Base-by-base conservation (phyloP, 2,797 vertebrate species). In the Xenentodon cancila region DNA sequence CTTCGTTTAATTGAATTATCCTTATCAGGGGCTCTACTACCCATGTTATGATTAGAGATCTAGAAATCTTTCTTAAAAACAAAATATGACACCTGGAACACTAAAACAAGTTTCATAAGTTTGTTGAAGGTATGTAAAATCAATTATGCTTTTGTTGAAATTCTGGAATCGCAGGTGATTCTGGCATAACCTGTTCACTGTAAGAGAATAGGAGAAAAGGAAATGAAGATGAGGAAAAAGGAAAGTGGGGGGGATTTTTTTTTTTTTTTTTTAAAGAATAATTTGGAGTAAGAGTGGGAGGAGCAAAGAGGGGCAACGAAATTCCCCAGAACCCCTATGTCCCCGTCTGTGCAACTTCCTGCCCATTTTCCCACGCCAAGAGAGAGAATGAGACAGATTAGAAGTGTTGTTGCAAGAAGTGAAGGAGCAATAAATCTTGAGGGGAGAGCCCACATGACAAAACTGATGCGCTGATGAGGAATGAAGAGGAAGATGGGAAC, bases 301-400 rank as follows among this genome's bases (percentile, higher is more conserved):
- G 20, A 17, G 20, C 11, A 13, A 42, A 6, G 55, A 70, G 53
- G 64, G 81, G 78, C 57, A 71, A 78, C 46, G 0, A 67, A 75
- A 84, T 67, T 80, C 71, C 70, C 78, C 71, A 83, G 62, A 74
- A 88, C 73, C 76, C 79, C 72, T 37, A 72, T 73, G 69, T 70
- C 68, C 53, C n/a, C 3, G 84, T 87, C 83, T 89, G 75, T 79
- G 19, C 40, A 54, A 84, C 86, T 88, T 90, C 86, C 87, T 89
- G 87, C 82, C 80, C 59, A 62, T 51, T 75, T 89, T 89, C 88
- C 81, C 88, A 90, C 77, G 80, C 62, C 48, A 2, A 67, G 16
- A 72, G 55, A 60, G 44, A 50, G 64, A 71, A 67, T 5, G 48
- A 37, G 42, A 22, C 61, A 76, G 76, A 83, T 84, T 79, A 84